Conservation (phyloP, 2,888 invertebrate genomes). For the Aphodius sticticus region DNA sequence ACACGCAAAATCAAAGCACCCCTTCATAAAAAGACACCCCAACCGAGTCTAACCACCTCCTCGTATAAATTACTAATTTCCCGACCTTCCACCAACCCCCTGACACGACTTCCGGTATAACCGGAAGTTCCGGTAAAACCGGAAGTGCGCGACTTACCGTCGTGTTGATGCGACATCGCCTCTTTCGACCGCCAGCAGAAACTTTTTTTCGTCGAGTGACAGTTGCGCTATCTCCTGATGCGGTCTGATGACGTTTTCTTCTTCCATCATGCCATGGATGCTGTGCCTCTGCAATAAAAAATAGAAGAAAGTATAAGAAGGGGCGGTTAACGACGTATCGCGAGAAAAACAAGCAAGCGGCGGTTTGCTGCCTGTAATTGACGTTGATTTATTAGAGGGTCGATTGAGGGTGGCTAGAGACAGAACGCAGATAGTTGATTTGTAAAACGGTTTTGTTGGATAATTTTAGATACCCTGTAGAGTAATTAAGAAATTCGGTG, state of each 20-base stretch:
- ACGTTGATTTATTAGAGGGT: slow-evolving; percentile 32
- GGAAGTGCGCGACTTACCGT: slow-evolving; percentile 62
- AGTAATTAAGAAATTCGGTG: no score
- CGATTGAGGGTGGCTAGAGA: background rate
- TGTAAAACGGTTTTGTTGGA: background rate
- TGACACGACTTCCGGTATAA: no score
- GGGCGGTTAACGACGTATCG: slow-evolving; percentile 21
- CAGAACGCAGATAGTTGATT: background rate
- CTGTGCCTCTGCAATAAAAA: slow-evolving; percentile 73
- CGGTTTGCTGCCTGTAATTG: slow-evolving; percentile 27
- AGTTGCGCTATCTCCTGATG: slow-evolving; percentile 88
- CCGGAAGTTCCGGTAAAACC: background rate
- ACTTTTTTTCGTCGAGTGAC: slow-evolving; percentile 91
- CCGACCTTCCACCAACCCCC: no score
- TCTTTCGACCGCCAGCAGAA: slow-evolving; percentile 91
- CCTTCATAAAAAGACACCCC: background rate
- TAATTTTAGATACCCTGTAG: background rate
- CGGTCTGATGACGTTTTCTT: slow-evolving; percentile 86
- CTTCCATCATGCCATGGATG: slow-evolving; percentile 93
- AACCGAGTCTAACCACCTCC: no score
- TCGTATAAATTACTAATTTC: background rate
- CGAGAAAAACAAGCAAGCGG: slow-evolving; percentile 19
- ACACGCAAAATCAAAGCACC: background rate
- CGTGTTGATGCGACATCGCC: slow-evolving; percentile 95
- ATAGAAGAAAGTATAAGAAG: slow-evolving; percentile 18